phyloP scores from a whole-genome alignment of 2,797 vertebrate species.

The Apogon hyalosoma region DNA sequence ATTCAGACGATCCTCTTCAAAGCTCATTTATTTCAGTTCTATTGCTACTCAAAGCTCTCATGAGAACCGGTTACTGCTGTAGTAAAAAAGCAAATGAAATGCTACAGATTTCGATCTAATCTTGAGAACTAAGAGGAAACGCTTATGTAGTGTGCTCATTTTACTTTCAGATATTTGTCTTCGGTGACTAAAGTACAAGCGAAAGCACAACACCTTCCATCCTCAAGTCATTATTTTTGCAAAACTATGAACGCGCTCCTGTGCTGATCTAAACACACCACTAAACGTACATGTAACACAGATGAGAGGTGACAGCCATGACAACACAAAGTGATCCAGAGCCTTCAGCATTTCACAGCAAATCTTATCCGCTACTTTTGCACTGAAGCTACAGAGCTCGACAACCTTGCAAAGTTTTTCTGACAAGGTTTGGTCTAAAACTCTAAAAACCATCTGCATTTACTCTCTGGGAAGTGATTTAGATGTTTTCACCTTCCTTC shows the following conservation, averaged over 20 bases:
- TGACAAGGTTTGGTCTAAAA: constrained; percentile 6
- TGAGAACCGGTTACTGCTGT: too few species aligned
- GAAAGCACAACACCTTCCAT: not conserved
- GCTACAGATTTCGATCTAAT: too few species aligned
- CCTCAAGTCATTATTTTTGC: not conserved
- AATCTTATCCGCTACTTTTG: not conserved
- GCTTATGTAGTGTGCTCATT: too few species aligned
- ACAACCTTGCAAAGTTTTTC: constrained; percentile 30
- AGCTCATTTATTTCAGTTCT: too few species aligned
- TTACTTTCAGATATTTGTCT: too few species aligned
- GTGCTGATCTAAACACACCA: not conserved
- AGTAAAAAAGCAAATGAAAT: too few species aligned
- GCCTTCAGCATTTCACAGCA: constrained; percentile 11
- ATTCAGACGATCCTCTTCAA: too few species aligned
- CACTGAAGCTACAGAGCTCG: not conserved
- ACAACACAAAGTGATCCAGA: constrained; percentile 8
- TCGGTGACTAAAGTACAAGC: not conserved
- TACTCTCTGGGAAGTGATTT: constrained; percentile 15
- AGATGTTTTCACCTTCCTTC: constrained; percentile 7
- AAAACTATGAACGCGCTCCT: too few species aligned
- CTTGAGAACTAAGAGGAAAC: too few species aligned
- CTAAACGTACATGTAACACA: constrained; percentile 8
- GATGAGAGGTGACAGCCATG: constrained; percentile 21
- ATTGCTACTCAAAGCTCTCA: too few species aligned
- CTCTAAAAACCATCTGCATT: constrained; percentile 1